Evolutionary conservation across 2,797 vertebrate genomes (phyloP).

Genomic region (Paramormyrops hopkinsi): DNA sequence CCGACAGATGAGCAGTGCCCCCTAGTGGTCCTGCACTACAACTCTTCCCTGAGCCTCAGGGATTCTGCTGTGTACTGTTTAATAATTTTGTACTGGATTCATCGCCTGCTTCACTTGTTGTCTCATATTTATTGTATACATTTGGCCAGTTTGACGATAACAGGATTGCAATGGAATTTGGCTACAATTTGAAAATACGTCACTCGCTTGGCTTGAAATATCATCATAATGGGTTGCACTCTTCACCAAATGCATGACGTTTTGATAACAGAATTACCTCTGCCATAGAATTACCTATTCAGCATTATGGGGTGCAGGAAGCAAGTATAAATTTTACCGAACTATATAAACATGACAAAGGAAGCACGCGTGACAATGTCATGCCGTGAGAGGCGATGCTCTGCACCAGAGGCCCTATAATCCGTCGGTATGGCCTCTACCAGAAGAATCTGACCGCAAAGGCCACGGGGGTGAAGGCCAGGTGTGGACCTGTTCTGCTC

Average conservation of each 20-base stretch:
- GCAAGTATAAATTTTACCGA: not conserved
- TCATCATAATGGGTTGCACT: not conserved
- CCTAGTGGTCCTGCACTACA: not conserved
- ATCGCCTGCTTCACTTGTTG: not conserved
- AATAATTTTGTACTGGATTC: not conserved
- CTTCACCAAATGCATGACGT: not conserved
- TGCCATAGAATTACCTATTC: not conserved
- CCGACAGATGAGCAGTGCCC: not conserved
- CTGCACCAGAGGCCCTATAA: not conserved
- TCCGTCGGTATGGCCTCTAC: not conserved
- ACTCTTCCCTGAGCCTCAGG: not conserved
- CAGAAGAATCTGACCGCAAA: not conserved
- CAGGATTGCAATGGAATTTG: not conserved
- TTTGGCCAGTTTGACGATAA: not conserved
- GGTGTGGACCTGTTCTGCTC: not conserved
- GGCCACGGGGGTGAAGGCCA: not conserved
- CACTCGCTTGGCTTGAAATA: not conserved
- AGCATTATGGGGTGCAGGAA: not conserved
- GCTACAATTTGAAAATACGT: not conserved
- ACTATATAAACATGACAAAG: not conserved
- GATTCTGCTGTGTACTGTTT: not conserved
- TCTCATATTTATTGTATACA: not conserved
- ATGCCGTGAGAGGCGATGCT: not conserved
- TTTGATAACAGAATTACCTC: not conserved
- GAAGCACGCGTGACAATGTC: not conserved